A percentile compares a stretch with the other conserved stretches of the same genome.
These are phyloP conservation scores for Morone saxatilis DNA, from an alignment of 2,113 vertebrate species.

Conservation along the genomic window DNA sequence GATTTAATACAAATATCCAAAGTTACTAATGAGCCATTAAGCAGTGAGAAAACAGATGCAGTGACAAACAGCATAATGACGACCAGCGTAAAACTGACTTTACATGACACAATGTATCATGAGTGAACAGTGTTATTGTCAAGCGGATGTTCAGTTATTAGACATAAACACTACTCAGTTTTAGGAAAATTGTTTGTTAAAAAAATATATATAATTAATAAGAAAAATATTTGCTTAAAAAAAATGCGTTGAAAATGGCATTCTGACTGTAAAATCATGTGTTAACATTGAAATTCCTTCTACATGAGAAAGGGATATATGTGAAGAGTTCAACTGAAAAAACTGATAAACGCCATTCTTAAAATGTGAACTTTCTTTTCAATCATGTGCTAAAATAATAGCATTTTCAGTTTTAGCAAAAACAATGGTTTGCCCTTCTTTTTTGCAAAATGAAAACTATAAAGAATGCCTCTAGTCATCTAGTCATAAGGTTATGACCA, in stretches of 20 bases:
- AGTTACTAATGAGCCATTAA: conserved; percentile 18
- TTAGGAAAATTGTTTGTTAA: too few relatives aligned
- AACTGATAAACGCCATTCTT: too few relatives aligned
- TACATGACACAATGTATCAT: not conserved
- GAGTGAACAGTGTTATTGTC: conserved; percentile 7
- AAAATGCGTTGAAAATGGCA: not conserved
- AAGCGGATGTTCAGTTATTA: not conserved
- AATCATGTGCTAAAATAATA: too few relatives aligned
- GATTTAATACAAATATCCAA: conserved; percentile 15
- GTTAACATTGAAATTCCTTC: not conserved
- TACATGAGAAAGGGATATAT: not conserved
- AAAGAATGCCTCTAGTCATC: too few relatives aligned
- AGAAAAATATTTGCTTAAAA: not conserved
- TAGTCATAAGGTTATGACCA: too few relatives aligned
- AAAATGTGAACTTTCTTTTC: too few relatives aligned
- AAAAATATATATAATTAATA: not conserved
- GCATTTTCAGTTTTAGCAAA: too few relatives aligned
- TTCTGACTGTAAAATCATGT: not conserved
- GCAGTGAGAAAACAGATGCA: conserved; percentile 34
- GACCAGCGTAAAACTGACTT: not conserved
- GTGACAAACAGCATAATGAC: conserved; percentile 16
- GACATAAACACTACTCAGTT: not conserved
- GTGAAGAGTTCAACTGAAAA: too few relatives aligned
- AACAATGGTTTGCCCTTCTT: too few relatives aligned
- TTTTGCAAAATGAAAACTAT: not conserved